Percentiles rank a stretch among this genome's conserved stretches.
Evolutionary conservation across 35 echinoderm and acorn worm species (phyloP).

Genomic region (Amphiura filiformis): DNA sequence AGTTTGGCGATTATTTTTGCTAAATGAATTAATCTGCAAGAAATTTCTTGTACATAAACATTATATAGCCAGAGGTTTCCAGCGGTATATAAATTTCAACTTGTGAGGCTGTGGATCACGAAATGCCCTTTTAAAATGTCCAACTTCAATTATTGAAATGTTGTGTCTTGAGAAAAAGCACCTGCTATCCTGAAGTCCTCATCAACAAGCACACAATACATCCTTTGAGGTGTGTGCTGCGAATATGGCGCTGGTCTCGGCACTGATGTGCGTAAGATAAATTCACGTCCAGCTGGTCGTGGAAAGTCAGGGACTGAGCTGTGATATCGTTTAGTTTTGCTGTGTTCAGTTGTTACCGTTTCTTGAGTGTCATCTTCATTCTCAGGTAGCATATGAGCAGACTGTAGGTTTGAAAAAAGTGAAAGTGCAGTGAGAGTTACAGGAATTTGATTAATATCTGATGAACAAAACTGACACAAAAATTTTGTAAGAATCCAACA

Average conservation of each 20-base stretch:
- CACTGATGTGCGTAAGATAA: slow-evolving; percentile 69
- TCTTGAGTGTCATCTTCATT: slow-evolving; percentile 18
- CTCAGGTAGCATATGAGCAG: slow-evolving; percentile 65
- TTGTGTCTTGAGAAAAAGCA: slow-evolving; percentile 88
- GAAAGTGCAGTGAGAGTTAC: not conserved
- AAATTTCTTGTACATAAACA: too few species aligned
- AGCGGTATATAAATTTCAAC: too few species aligned
- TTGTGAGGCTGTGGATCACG: too few species aligned
- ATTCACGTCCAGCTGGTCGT: slow-evolving; percentile 82
- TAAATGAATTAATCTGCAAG: too few species aligned
- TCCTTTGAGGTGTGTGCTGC: slow-evolving; percentile 80
- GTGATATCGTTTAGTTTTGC: not conserved
- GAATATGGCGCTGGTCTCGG: slow-evolving; percentile 85
- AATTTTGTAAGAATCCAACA: too few species aligned
- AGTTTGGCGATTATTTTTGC: too few species aligned
- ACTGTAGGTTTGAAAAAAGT: too few species aligned
- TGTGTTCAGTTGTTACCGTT: not conserved
- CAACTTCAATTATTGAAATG: slow-evolving; percentile 83
- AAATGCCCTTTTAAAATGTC: too few species aligned
- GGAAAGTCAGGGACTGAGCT: slow-evolving; percentile 83
- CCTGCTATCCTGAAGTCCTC: slow-evolving; percentile 91
- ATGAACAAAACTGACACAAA: too few species aligned
- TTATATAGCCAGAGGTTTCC: too few species aligned
- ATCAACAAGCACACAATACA: slow-evolving; percentile 93
- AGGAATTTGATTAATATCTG: not conserved